These are phyloP conservation scores for Siderastrea radians DNA, from an alignment of 92 coral and sea anemone genomes.

Conservation along the genomic window DNA sequence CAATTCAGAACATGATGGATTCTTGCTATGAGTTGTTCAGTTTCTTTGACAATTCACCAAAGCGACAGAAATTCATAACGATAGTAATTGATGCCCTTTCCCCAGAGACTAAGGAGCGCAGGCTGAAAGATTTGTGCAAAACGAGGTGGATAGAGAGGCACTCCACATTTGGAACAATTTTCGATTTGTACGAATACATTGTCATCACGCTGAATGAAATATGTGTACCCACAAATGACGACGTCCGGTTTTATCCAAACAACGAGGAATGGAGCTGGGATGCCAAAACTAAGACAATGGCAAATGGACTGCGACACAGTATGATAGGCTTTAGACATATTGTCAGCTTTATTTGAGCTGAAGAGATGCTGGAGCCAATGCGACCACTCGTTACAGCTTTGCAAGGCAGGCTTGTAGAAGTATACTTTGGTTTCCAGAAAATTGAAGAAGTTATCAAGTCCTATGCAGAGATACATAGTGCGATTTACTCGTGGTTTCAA, in stretches of 20 bases:
- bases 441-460: conserved; percentile 26
- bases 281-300: conserved; percentile 73
- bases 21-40: conserved; percentile 54
- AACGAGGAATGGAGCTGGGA: conserved; percentile 79
- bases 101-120: conserved; percentile 59
- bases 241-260: conserved; percentile 59
- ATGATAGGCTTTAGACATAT: conserved; percentile 75
- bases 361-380: conserved; percentile 77
- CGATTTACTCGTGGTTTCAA: conserved; percentile 53
- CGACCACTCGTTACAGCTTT: conserved; percentile 59
- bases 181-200: conserved; percentile 57
- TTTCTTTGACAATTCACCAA: conserved; percentile 73
- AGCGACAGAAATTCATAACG: conserved; percentile 65
- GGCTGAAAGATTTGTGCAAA: conserved; percentile 60
- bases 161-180: conserved; percentile 60
- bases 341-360: conserved; percentile 75
- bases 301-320: conserved; percentile 85
- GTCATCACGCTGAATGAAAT: conserved; percentile 56
- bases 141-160: conserved; percentile 72
- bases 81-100: conserved; percentile 60
- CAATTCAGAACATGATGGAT: too few species aligned
- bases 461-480: conserved; percentile 38
- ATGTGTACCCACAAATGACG: conserved; percentile 63
- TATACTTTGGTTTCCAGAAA: too few species aligned
- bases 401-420: too few species aligned